A percentile compares a stretch with the other conserved stretches of the same genome.
Conservation (phyloP, 2,113 vertebrate species). For the Corydoras sp. region DNA sequence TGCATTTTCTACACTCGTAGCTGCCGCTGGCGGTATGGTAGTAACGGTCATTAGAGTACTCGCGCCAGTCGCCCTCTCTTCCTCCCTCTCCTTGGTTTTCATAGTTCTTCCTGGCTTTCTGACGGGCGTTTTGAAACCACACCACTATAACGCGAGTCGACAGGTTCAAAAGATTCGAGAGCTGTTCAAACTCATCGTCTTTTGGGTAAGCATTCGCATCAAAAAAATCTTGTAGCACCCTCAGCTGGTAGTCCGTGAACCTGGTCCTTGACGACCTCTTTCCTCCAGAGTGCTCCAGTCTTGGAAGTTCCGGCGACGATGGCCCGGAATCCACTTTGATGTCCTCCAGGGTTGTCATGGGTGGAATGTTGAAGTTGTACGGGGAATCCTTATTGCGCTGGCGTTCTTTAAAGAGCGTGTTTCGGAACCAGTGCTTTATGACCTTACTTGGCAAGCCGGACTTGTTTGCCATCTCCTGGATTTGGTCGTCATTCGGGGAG, state of each 20-base stretch:
- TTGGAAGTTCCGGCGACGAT: conserved; percentile 77
- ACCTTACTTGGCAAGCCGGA: conserved; percentile 92
- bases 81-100: conserved; percentile 86
- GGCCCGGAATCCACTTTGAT: conserved; percentile 79
- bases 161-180: conserved; percentile 85
- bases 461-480: conserved; percentile 89
- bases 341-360: conserved; percentile 87
- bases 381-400: conserved; percentile 98
- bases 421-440: conserved; percentile 98
- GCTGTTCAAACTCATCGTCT: conserved; percentile 62
- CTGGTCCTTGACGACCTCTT: conserved; percentile 90
- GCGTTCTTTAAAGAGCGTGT: conserved; percentile 95
- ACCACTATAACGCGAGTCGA: conserved; percentile 92
- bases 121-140: conserved; percentile 97
- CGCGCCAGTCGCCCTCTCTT: conserved; percentile 75
- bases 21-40: conserved; percentile 78
- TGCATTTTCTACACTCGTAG: conserved; percentile 86
- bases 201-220: too few relatives aligned
- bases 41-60: conserved; percentile 80
- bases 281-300: conserved; percentile 80
- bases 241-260: conserved; percentile 71
- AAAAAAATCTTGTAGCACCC: too few relatives aligned
- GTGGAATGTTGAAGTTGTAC: conserved; percentile 96
- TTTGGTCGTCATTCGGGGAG: conserved; percentile 93
- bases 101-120: conserved; percentile 92